phyloP scores from a whole-genome alignment of 2,797 vertebrate genomes.

The Oreonectes daqikongensis region DNA sequence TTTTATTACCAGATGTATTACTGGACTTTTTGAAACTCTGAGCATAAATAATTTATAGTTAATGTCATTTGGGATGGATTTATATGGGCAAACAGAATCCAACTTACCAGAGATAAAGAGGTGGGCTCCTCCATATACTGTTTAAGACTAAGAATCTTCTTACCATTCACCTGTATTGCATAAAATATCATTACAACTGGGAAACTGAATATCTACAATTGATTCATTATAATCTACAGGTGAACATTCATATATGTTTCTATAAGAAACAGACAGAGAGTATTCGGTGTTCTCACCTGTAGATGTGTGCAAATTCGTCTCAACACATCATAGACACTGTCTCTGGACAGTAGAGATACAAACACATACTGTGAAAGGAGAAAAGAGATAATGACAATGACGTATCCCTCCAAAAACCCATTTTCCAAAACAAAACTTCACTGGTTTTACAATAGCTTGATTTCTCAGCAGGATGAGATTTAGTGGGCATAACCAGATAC shows the following conservation, averaged over 20 bases:
- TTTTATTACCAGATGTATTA: neutral
- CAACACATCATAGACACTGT: constrained; percentile 91
- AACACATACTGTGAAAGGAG: constrained; percentile 86
- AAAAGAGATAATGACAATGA: no score
- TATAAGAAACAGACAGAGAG: neutral
- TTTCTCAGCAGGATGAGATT: neutral
- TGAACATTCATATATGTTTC: no score
- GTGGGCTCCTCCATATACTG: constrained; percentile 85
- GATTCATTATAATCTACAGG: neutral
- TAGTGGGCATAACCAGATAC: neutral
- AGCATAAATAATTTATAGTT: no score
- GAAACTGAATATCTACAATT: constrained; percentile 54
- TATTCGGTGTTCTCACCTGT: constrained; percentile 74
- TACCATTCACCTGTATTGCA: constrained; percentile 78
- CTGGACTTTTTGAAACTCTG: no score
- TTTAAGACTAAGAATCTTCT: constrained; percentile 92
- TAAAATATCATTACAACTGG: constrained; percentile 59
- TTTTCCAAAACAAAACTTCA: no score
- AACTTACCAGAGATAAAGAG: constrained; percentile 83
- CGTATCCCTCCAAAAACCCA: no score
- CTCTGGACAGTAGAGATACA: constrained; percentile 92
- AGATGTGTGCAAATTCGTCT: constrained; percentile 93
- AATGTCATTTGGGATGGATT: neutral
- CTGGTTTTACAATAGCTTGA: no score
- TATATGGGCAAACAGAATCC: neutral